phyloP scores from a whole-genome alignment of 2,113 vertebrate species.

The Sula dactylatra region DNA sequence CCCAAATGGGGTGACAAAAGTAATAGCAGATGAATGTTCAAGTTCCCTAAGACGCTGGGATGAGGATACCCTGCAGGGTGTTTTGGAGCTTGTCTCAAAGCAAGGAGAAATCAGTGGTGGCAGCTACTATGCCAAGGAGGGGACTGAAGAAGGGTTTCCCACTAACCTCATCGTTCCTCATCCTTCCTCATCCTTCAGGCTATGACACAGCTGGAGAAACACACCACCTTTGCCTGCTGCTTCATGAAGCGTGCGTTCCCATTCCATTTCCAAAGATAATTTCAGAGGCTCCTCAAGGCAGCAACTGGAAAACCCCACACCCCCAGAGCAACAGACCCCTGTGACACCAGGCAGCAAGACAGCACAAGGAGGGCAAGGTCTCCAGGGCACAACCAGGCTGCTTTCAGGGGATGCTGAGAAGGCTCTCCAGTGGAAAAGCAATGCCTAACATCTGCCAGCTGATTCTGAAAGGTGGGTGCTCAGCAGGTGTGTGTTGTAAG shows the following conservation, averaged over 20 bases:
- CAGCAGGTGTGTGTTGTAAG: not conserved
- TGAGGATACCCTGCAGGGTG: too few relatives aligned
- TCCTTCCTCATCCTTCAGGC: not conserved
- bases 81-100: not conserved
- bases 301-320: not conserved
- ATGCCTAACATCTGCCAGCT: not conserved
- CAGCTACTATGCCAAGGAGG: not conserved
- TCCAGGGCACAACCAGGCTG: not conserved
- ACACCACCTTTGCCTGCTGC: not conserved
- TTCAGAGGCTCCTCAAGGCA: not conserved
- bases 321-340: not conserved
- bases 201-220: not conserved
- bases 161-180: not conserved
- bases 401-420: accelerated
- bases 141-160: not conserved
- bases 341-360: accelerated
- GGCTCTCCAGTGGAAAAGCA: accelerated
- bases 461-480: not conserved
- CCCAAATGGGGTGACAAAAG: not conserved
- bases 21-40: not conserved
- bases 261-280: not conserved
- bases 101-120: not conserved
- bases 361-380: accelerated
- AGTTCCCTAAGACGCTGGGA: accelerated
- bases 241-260: not conserved